Percentiles rank a stretch among this genome's conserved stretches.
These are phyloP conservation scores for Saccostrea echinata DNA, from an alignment of 1,140 invertebrate species.

Conservation along the genomic window DNA sequence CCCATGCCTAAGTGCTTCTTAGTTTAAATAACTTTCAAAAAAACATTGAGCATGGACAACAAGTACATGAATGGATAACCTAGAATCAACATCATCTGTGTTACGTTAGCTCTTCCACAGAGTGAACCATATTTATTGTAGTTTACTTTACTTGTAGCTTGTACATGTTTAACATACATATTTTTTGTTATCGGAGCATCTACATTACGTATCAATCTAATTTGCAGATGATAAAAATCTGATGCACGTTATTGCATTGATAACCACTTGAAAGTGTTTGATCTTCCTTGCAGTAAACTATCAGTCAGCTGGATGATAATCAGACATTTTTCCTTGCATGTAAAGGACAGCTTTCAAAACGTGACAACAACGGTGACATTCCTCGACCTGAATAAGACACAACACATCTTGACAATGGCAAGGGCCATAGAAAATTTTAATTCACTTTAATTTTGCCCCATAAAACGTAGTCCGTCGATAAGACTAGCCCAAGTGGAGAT, in stretches of 20 bases:
- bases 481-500: constrained; percentile 20
- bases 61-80: background rate
- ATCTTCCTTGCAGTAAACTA: background rate
- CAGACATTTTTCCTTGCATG: background rate
- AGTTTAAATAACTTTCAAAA: background rate
- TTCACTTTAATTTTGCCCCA: constrained; percentile 26
- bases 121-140: no score
- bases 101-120: no score
- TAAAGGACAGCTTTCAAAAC: background rate
- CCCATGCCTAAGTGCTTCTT: background rate
- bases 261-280: background rate
- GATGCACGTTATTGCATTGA: background rate
- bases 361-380: background rate
- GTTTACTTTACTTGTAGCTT: no score
- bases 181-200: background rate
- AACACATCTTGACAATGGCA: constrained; percentile 28
- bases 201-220: background rate
- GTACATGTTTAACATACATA: no score
- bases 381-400: background rate
- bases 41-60: background rate
- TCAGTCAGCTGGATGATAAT: background rate
- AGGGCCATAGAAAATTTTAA: constrained; percentile 28
- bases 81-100: background rate
- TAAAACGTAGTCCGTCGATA: constrained; percentile 10
- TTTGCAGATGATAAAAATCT: background rate